These are phyloP conservation scores for Dicrostonyx torquatus DNA, from an alignment of 2,797 vertebrate genomes.

Conservation along the genomic window DNA sequence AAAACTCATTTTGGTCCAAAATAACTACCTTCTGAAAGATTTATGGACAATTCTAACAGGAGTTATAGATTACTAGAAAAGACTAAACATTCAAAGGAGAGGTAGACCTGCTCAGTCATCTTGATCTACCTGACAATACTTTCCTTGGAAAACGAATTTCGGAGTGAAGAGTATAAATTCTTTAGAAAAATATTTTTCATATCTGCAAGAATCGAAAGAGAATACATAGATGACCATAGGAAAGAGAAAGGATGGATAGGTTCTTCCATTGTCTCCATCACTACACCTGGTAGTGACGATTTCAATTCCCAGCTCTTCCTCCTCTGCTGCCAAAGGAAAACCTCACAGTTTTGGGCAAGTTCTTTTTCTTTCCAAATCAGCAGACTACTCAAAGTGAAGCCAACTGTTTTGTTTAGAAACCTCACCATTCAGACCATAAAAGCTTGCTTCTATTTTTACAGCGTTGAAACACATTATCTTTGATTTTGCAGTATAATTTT, in stretches of 20 bases:
- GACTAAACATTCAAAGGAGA: slow-evolving; percentile 27
- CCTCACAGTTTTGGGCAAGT: slow-evolving; percentile 1
- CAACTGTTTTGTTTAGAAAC: slow-evolving; percentile 55
- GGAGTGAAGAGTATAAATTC: neutral
- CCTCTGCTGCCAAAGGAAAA: slow-evolving; percentile 7
- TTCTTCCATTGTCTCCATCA: slow-evolving; percentile 10
- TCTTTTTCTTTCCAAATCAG: slow-evolving; percentile 50
- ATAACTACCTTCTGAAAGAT: slow-evolving; percentile 19
- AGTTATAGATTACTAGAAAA: slow-evolving; percentile 61
- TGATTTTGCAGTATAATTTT: slow-evolving; percentile 67
- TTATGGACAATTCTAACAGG: slow-evolving; percentile 53
- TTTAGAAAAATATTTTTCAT: slow-evolving; percentile 17
- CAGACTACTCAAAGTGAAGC: slow-evolving; percentile 39
- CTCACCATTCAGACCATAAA: slow-evolving; percentile 47
- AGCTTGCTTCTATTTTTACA: slow-evolving; percentile 51
- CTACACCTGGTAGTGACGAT: neutral
- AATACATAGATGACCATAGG: neutral
- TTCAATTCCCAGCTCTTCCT: neutral
- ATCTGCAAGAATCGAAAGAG: neutral
- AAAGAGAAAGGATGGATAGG: neutral
- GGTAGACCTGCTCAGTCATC: slow-evolving; percentile 19
- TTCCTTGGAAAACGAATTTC: slow-evolving; percentile 30
- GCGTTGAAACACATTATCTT: slow-evolving; percentile 50
- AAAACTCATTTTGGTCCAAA: slow-evolving; percentile 34
- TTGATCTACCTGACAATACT: slow-evolving; percentile 49